Percentiles rank a stretch among this genome's conserved stretches.
phyloP scores from a whole-genome alignment of 2,888 invertebrate species.

The Byasa hedistus region DNA sequence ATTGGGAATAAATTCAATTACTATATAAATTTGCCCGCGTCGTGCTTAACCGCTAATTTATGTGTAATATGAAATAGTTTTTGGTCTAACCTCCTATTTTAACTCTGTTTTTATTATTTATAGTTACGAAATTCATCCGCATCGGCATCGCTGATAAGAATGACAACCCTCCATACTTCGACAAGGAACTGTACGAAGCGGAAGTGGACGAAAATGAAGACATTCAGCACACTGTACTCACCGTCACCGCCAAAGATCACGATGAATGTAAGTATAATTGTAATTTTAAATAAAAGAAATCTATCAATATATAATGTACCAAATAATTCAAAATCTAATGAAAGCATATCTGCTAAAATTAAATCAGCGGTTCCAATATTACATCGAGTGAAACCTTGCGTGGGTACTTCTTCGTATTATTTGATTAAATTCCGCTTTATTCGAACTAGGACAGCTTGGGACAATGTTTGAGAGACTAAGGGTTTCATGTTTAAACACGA shows the following conservation, averaged over 20 bases:
- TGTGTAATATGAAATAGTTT: not conserved
- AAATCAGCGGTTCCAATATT: constrained; percentile 9
- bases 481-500: constrained; percentile 20
- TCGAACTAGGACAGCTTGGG: constrained; percentile 5
- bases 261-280: constrained; percentile 94
- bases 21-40: not conserved
- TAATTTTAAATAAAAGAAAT: not conserved
- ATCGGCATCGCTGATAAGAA: constrained; percentile 99
- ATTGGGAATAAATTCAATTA: constrained; percentile 17
- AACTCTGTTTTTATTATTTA: constrained; percentile 67
- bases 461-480: constrained; percentile 19
- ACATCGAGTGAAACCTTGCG: not conserved
- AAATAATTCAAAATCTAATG: not conserved
- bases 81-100: not conserved
- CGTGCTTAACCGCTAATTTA: not conserved
- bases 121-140: constrained; percentile 98
- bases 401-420: constrained; percentile 16
- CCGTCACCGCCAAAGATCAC: constrained; percentile 99
- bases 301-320: no score
- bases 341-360: constrained; percentile 1
- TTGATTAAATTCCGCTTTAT: constrained; percentile 13
- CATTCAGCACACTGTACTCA: constrained; percentile 97
- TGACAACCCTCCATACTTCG: constrained; percentile 99
- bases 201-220: constrained; percentile 99
- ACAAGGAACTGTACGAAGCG: constrained; percentile 97